Percentiles rank a stretch among this genome's conserved stretches.
Conservation (phyloP, 2,797 vertebrate species). For the Hydrolagus colliei region DNA sequence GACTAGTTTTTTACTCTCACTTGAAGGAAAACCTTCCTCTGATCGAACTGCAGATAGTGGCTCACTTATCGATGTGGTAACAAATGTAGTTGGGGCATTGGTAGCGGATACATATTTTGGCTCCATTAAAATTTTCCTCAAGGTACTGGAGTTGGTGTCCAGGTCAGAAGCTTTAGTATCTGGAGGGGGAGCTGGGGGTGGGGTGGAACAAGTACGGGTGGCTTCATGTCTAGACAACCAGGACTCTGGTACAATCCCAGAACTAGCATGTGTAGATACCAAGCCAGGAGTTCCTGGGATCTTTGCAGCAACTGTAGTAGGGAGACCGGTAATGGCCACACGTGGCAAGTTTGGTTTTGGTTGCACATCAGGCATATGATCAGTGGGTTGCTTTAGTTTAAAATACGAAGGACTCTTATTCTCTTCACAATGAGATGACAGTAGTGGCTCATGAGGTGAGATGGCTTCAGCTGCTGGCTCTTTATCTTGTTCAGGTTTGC, state of each 20-base stretch:
- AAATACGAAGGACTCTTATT: conserved; percentile 51
- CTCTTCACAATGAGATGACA: conserved; percentile 27
- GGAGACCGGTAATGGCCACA: conserved; percentile 48
- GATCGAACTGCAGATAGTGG: conserved; percentile 59
- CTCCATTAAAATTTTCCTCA: conserved; percentile 97
- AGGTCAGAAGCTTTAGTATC: conserved; percentile 94
- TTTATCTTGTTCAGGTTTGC: conserved; percentile 36
- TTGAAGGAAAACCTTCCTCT: conserved; percentile 46
- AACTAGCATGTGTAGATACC: conserved; percentile 43
- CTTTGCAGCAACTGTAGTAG: conserved; percentile 54
- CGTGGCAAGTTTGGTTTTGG: conserved; percentile 52
- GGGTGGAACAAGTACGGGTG: conserved; percentile 62
- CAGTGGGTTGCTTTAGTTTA: conserved; percentile 52
- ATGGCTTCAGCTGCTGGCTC: conserved; percentile 34
- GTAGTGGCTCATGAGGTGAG: conserved; percentile 38
- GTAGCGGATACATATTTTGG: conserved; percentile 88
- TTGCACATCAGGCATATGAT: conserved; percentile 49
- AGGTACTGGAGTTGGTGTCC: conserved; percentile 85
- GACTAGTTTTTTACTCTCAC: conserved; percentile 56
- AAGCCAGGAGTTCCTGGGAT: conserved; percentile 55
- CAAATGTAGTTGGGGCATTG: conserved; percentile 65
- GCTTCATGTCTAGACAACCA: conserved; percentile 84
- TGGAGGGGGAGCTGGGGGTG: conserved; percentile 73
- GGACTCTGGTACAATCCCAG: conserved; percentile 56
- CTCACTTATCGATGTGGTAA: conserved; percentile 70